Base-by-base conservation (phyloP, 2,888 invertebrate genomes). In the Ditylenchus weischeri region DNA sequence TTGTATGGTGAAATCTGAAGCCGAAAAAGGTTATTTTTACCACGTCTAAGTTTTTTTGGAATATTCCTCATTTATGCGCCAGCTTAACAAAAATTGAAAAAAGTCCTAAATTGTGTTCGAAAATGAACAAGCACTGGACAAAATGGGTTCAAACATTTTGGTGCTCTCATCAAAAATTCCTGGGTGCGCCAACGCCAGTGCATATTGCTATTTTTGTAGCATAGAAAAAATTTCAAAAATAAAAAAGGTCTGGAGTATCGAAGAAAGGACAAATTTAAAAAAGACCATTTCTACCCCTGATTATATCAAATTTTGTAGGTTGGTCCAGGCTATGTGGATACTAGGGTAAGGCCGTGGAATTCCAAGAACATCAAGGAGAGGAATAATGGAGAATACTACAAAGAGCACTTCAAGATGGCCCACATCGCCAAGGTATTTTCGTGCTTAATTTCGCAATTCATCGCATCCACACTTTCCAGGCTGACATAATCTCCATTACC, bases 321-420 rank as follows among this genome's bases (percentile, higher is more conserved):
- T 8, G 89, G 89, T 0, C 89, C 72, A 35, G 90, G 90, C 23
- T 90, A 89, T 82, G 86, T 88, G 8, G 89, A 89, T 76, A 87
- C 88, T 0, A 86, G 87, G 77, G 87, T 87, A 4, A 83, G 88
- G 38, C 87, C 88, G 0, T 88, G 88, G 88, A 88, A 88, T 78
- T 82, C 80, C 0, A 65, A 38, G 21, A 88, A 86, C 75, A 86
- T 85, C 0, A 84, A 87, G 72, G 85, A 85, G 66, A 83, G 88
- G 60, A 81, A 86, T 19, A 86, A 87, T 69, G 88, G 88, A 13
- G 84, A 85, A 78, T 89, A 90, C 79, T 90, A 89, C 77, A 88
- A 87, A 68, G 86, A 72, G 57, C 71, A 72, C 63, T 74, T 76
- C 64, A 68, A 76, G 58, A 69, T 65, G 66, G 72, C 76, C n/a